Evolutionary conservation across 2,113 vertebrate species (phyloP).

Genomic region (Alosa alosa): DNA sequence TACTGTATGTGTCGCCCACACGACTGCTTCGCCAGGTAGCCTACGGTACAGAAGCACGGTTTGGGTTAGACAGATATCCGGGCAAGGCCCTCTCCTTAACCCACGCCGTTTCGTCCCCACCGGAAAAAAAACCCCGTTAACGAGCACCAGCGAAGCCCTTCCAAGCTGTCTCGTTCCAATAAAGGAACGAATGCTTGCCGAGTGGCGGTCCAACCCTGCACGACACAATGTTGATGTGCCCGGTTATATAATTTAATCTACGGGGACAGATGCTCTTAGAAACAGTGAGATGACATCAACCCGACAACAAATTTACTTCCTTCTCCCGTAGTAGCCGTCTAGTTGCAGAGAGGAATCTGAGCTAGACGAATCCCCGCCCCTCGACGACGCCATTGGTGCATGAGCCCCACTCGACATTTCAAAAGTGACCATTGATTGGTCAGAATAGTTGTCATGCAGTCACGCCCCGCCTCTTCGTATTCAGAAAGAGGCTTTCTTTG

Average conservation of each 20-base stretch:
- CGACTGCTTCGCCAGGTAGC: neutral
- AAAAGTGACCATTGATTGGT: neutral
- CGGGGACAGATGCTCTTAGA: slow-evolving; percentile 25
- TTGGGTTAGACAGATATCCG: slow-evolving; percentile 53
- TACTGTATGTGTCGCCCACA: neutral
- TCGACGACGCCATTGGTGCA: neutral
- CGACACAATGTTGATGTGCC: slow-evolving; percentile 21
- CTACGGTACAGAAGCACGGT: slow-evolving; percentile 48
- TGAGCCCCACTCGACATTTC: neutral
- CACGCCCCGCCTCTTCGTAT: neutral
- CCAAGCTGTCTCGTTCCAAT: slow-evolving; percentile 7
- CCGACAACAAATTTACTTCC: slow-evolving; percentile 49
- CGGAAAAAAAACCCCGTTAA: slow-evolving; percentile 33
- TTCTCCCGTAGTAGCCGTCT: slow-evolving; percentile 33
- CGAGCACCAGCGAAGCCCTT: slow-evolving; percentile 29
- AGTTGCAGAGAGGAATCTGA: slow-evolving; percentile 34
- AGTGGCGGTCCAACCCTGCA: slow-evolving; percentile 1
- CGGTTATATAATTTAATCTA: slow-evolving; percentile 33
- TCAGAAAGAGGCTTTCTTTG: neutral
- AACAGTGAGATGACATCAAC: slow-evolving; percentile 33
- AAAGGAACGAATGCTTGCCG: neutral
- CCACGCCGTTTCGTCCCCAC: slow-evolving; percentile 40
- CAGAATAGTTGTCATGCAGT: neutral
- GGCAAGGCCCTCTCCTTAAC: slow-evolving; percentile 63
- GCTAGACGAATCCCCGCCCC: slow-evolving; percentile 38